Evolutionary conservation across 30 jellyfish, hydroid and myxozoan species (phyloP), one percentile per base, ranked within the genome.

Genomic region (Cassiopea xamachana): DNA sequence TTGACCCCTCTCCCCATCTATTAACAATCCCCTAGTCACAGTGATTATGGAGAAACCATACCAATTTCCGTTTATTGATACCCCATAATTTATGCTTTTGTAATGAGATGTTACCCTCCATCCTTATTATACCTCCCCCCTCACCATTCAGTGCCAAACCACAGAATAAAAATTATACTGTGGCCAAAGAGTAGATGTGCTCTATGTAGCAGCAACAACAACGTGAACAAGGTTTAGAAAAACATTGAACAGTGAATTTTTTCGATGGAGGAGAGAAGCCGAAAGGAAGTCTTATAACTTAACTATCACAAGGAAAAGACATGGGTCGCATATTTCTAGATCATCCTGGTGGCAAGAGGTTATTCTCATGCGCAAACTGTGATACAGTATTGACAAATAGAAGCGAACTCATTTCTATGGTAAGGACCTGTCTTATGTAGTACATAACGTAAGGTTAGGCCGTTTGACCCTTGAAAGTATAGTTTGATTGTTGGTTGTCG

Each of bases 341-440:
- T 76, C 98, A 95, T 87, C 98, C 98, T 49, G 98, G 98, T 49
- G 98, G 98, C 49, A 70, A 88, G 48, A 76, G 97, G 75, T 73
- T 95, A 60, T 95, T 85, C 79, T 88, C 97, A 4, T 95, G 98
- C 81, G 98, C 98, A 9, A 95, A 95, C 64, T 95, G 98, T 91
- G 97, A 95, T 60, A 90, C 98, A 1, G 98, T 90, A 7, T 80
- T 95, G 89, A 95, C 98, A 17, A 95, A 91, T 91, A 73, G 97
- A 70, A 89, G 82, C 47, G 93, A 91, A 71, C 97, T 95, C 45
- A 95, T 95, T 49, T 95, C 98, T 9, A 91, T 91, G 94, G 98
- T 94, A 83, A 85, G 95, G 47, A 13, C 43, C 60, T 78, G 1
- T 49, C 12, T 55, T 6, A 75, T 48, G 0, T 27, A 27, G 39